Conservation (phyloP, 2,797 vertebrate genomes). For the Rhodeus uyekii region DNA sequence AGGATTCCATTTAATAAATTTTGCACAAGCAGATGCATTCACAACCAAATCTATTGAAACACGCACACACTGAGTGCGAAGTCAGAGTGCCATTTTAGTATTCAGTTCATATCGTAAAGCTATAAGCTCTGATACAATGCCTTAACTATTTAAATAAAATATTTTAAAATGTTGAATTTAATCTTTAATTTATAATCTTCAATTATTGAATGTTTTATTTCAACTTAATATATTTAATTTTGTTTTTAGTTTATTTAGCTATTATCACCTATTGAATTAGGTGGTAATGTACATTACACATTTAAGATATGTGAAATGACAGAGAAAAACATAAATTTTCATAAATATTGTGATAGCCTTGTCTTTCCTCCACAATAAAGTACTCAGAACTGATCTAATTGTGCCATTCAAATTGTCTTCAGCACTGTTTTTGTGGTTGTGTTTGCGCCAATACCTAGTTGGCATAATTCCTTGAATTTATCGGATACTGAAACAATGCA, state of each 20-base stretch:
- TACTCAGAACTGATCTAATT: background rate
- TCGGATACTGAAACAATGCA: background rate
- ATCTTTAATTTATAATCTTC: no score
- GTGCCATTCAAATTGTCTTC: background rate
- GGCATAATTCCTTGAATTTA: background rate
- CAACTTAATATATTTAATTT: background rate
- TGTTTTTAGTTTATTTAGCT: background rate
- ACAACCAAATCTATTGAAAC: conserved; percentile 15
- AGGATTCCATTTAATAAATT: conserved; percentile 27
- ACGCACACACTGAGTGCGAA: background rate
- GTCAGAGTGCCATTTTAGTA: background rate
- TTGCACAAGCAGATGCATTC: conserved; percentile 22
- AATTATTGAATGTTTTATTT: no score
- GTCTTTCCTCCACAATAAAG: background rate
- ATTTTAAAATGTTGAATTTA: background rate
- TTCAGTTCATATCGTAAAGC: no score
- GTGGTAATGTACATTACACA: background rate
- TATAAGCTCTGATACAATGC: no score
- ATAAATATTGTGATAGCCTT: background rate
- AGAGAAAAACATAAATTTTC: background rate
- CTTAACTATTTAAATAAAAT: background rate
- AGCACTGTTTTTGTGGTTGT: background rate
- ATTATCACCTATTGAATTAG: background rate
- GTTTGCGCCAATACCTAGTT: background rate
- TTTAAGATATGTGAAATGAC: no score